Evolutionary conservation across 2,888 invertebrate species (phyloP).

Genomic region (Bhutanitis thaidina): DNA sequence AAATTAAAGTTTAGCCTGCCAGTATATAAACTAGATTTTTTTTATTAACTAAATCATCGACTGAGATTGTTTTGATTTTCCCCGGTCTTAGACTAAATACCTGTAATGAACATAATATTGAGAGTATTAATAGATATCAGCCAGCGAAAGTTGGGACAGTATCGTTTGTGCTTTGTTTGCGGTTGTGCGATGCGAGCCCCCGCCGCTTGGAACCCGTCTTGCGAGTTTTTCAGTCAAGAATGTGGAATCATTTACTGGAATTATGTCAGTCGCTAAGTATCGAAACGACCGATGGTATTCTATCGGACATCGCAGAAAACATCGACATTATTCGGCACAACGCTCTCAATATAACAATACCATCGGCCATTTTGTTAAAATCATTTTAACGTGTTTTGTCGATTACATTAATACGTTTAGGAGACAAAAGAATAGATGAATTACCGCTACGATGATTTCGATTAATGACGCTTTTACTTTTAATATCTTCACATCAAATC

Average conservation of each 20-base stretch:
- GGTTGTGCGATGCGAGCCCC: constrained; percentile 14
- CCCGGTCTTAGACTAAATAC: too few species aligned
- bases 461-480: constrained; percentile 1
- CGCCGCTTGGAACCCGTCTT: constrained; percentile 22
- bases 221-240: constrained; percentile 31
- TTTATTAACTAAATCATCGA: too few species aligned
- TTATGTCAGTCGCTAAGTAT: constrained; percentile 22
- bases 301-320: constrained; percentile 1
- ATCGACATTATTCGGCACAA: background rate
- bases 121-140: background rate
- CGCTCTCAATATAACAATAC: background rate
- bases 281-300: background rate
- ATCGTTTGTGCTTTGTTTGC: constrained; percentile 21
- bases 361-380: too few species aligned
- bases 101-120: too few species aligned
- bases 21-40: too few species aligned
- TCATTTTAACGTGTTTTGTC: background rate
- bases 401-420: background rate
- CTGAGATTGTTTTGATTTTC: too few species aligned
- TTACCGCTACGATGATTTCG: background rate
- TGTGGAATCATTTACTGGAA: constrained; percentile 28
- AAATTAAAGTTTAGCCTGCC: too few species aligned
- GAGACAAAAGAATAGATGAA: background rate
- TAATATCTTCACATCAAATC: too few species aligned
- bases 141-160: constrained; percentile 27